Conservation (phyloP, 1,140 invertebrate species). For the Elymnias hypermnestra region DNA sequence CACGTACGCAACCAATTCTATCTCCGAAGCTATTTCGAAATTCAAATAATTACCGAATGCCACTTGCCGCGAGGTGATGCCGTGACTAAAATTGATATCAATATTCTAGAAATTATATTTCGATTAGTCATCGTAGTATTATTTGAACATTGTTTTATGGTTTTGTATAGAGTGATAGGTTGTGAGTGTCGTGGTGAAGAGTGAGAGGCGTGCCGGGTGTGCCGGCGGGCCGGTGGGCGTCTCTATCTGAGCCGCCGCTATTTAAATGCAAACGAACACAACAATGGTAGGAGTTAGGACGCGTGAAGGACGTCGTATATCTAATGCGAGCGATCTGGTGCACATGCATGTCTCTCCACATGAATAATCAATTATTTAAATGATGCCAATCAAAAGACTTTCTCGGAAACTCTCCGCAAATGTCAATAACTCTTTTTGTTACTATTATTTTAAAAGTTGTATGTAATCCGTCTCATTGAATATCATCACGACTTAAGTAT, state of each 20-base stretch:
- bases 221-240: slow-evolving; percentile 44
- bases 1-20: slow-evolving; percentile 10
- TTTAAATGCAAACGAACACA: slow-evolving; percentile 67
- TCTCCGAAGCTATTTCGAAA: slow-evolving; percentile 5
- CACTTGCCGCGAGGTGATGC: slow-evolving; percentile 6
- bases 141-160: slow-evolving; percentile 21
- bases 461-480: slow-evolving; percentile 28
- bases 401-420: slow-evolving; percentile 42
- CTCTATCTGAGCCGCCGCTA: slow-evolving; percentile 48
- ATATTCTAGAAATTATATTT: background rate
- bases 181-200: slow-evolving; percentile 31
- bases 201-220: slow-evolving; percentile 37
- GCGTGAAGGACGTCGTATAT: slow-evolving; percentile 73
- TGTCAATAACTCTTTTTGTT: slow-evolving; percentile 34
- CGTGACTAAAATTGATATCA: slow-evolving; percentile 1
- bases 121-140: slow-evolving; percentile 12
- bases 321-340: slow-evolving; percentile 62
- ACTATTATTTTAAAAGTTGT: slow-evolving; percentile 13
- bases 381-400: slow-evolving; percentile 58
- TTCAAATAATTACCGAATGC: slow-evolving; percentile 6
- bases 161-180: slow-evolving; percentile 26
- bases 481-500: slow-evolving; percentile 44
- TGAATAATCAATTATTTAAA: slow-evolving; percentile 74
- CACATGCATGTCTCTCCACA: slow-evolving; percentile 65
- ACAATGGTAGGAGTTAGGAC: slow-evolving; percentile 73